Evolutionary conservation across 2,113 vertebrate species (phyloP).

Genomic region (Eptesicus fuscus): DNA sequence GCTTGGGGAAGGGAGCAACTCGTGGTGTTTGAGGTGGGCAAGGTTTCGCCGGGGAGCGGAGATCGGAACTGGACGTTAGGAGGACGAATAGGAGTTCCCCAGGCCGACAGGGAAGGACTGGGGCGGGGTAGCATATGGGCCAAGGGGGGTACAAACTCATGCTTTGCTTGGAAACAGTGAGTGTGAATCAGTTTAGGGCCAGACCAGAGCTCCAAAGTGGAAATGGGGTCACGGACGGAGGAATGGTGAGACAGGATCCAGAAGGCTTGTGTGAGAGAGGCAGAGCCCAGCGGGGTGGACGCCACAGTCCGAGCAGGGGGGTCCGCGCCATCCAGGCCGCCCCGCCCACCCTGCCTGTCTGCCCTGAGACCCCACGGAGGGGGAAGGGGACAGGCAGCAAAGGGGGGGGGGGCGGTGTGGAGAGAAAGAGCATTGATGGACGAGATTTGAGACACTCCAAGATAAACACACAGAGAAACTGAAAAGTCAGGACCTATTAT

Average conservation of each 20-base stretch:
- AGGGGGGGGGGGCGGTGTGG: fast-evolving
- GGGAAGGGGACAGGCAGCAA: neutral
- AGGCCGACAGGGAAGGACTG: neutral
- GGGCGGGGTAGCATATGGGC: neutral
- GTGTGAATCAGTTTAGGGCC: neutral
- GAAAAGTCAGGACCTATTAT: neutral
- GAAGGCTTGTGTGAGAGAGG: neutral
- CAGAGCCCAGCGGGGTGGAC: fast-evolving
- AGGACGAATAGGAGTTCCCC: neutral
- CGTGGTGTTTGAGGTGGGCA: fast-evolving
- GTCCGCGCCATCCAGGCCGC: neutral
- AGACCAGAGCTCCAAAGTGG: neutral
- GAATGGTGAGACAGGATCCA: neutral
- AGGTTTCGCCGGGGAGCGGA: too few species aligned
- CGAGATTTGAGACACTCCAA: neutral
- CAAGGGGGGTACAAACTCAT: neutral
- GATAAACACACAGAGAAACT: slow-evolving; percentile 48
- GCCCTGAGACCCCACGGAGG: neutral
- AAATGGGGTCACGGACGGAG: neutral
- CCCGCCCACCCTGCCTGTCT: neutral
- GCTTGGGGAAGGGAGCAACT: neutral
- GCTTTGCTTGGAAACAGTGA: neutral
- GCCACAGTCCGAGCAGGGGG: neutral
- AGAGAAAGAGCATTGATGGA: too few species aligned
- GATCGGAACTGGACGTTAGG: fast-evolving